phyloP scores from a whole-genome alignment of 2,113 vertebrate genomes.

The Chitala chitala region DNA sequence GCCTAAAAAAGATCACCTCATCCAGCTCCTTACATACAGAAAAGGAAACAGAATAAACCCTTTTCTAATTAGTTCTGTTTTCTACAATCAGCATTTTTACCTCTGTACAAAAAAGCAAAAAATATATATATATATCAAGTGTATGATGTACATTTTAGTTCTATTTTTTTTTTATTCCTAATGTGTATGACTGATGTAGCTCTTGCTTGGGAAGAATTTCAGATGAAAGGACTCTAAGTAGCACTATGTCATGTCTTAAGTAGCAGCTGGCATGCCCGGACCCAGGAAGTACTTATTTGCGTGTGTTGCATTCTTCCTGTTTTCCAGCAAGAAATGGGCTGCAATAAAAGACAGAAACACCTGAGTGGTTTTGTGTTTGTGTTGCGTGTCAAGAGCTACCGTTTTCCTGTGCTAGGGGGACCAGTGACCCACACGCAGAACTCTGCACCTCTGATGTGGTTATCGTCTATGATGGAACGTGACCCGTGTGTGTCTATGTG shows the following conservation, averaged over 20 bases:
- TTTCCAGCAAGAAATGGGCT: conserved; percentile 3
- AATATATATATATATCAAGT: conserved; percentile 89
- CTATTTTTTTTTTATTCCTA: conserved; percentile 82
- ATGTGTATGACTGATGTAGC: conserved; percentile 88
- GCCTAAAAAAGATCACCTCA: no score
- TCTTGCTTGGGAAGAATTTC: conserved; percentile 75
- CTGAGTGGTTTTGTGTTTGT: not conserved
- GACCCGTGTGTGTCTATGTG: no score
- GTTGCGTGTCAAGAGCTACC: not conserved
- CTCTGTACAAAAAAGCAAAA: conserved; percentile 78
- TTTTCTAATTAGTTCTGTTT: conserved; percentile 53
- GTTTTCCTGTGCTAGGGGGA: no score
- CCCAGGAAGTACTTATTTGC: conserved; percentile 50
- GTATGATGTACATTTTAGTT: conserved; percentile 93
- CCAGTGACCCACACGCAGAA: no score
- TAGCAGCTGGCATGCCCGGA: conserved; percentile 52
- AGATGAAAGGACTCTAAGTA: conserved; percentile 81
- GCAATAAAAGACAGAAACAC: not conserved
- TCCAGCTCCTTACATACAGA: conserved; percentile 77
- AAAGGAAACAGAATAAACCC: conserved; percentile 52
- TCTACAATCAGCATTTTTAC: conserved; percentile 90
- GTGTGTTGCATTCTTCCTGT: conserved; percentile 40
- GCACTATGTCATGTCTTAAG: conserved; percentile 40
- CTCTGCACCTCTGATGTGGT: no score
- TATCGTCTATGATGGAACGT: no score